phyloP scores from a whole-genome alignment of 2,797 vertebrate species.

The Acipenser ruthenus region DNA sequence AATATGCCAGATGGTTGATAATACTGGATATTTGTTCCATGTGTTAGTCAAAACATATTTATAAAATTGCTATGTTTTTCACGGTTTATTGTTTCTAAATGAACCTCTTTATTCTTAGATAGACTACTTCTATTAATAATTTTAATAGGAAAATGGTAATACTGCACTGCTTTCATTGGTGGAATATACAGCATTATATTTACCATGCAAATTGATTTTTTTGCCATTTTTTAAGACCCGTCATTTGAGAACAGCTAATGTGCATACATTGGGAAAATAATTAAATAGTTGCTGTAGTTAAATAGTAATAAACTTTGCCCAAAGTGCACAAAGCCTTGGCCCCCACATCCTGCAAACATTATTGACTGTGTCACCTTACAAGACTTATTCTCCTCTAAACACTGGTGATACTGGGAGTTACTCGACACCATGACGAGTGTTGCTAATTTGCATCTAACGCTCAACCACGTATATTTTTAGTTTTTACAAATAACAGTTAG shows the following conservation, averaged over 20 bases:
- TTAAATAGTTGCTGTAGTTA: conserved; percentile 30
- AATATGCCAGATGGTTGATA: background rate
- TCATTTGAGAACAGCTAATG: conserved; percentile 45
- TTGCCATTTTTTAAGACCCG: conserved; percentile 43
- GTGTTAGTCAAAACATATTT: conserved; percentile 16
- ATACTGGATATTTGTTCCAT: conserved; percentile 3
- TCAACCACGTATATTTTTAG: conserved; percentile 18
- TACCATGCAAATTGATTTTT: conserved; percentile 50
- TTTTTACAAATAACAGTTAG: conserved; percentile 19
- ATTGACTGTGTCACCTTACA: conserved; percentile 27
- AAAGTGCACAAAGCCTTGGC: conserved; percentile 27
- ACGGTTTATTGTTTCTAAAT: conserved; percentile 40
- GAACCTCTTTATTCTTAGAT: conserved; percentile 20
- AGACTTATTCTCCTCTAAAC: conserved; percentile 35
- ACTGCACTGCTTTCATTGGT: conserved; percentile 35
- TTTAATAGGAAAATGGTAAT: conserved; percentile 40
- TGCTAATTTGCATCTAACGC: conserved; percentile 17
- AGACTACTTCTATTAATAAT: conserved; percentile 29
- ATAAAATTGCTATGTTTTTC: conserved; percentile 33
- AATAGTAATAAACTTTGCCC: conserved; percentile 27
- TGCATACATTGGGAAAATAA: conserved; percentile 36
- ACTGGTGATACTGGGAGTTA: conserved; percentile 23
- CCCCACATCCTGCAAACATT: conserved; percentile 8
- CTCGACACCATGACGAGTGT: conserved; percentile 11
- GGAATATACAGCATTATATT: conserved; percentile 47